Evolutionary conservation across 2,797 vertebrate species (phyloP), one percentile per base, ranked within the genome.

Genomic region (Gymnoscopelus microlampas): DNA sequence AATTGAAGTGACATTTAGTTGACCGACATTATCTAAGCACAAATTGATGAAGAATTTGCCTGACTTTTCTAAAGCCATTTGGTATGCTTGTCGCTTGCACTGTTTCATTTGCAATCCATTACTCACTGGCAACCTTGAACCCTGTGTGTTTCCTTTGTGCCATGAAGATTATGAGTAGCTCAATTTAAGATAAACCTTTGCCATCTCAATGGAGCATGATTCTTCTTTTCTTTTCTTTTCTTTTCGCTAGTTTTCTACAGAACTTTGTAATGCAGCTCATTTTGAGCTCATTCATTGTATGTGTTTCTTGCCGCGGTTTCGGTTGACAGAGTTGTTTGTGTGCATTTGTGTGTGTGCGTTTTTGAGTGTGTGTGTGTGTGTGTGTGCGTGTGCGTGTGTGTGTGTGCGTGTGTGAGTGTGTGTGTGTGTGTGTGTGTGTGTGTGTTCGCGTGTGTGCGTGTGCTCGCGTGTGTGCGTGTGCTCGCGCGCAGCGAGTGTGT

Each of bases 11-110:
- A n/a, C n/a, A n/a, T n/a, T n/a, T n/a, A n/a, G n/a, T n/a, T n/a
- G n/a, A n/a, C n/a, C n/a, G n/a, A n/a, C n/a, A n/a, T n/a, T n/a
- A n/a, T n/a, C n/a, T n/a, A n/a, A n/a, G n/a, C n/a, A n/a, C 83
- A 89, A 90, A 89, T 84, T 76, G 74, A 81, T 85, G 87, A 81
- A n/a, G n/a, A 87, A 90, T 93, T 92, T 91, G 84, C 87, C 78
- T 91, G 90, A 91, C 89, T 91, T 91, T 87, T 76, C 54, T 69
- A 50, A 50, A 79, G 80, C 80, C 82, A 83, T 86, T 89, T 79
- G 73, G 63, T 75, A 39, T 70, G 77, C 74, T 75, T 86, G 85
- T 85, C 78, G 71, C 81, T 15, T 56, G 75, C 77, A 62, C 63
- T 76, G 51, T 78, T 79, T 84, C 80, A 85, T 87, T 84, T 80